A percentile compares a stretch with the other conserved stretches of the same genome.
Evolutionary conservation across 2,888 invertebrate genomes (phyloP).

Genomic region (Athalia rosae): DNA sequence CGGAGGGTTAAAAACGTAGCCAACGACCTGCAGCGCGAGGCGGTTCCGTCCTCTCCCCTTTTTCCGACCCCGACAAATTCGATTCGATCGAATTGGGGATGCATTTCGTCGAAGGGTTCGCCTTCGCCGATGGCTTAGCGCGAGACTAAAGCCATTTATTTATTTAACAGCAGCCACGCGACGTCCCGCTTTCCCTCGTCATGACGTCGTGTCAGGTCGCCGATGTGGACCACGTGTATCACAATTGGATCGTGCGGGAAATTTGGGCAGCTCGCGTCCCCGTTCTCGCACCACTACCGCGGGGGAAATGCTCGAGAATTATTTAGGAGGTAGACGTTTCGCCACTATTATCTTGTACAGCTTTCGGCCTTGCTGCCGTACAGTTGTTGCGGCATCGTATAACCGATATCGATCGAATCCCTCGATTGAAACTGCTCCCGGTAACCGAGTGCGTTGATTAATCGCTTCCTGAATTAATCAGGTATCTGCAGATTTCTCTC

Average conservation of each 20-base stretch:
- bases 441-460: conserved; percentile 30
- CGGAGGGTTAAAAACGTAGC: conserved; percentile 29
- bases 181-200: background rate
- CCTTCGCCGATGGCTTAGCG: background rate
- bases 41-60: background rate
- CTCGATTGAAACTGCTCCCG: conserved; percentile 28
- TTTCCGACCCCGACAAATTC: conserved; percentile 13
- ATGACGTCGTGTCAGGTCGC: background rate
- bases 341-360: background rate
- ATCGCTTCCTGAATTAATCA: conserved; percentile 34
- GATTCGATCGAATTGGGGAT: conserved; percentile 7
- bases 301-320: conserved; percentile 17
- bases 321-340: conserved; percentile 15
- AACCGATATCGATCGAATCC: conserved; percentile 22
- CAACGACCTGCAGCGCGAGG: conserved; percentile 1
- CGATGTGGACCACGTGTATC: conserved; percentile 3
- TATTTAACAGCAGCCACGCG: conserved; percentile 11
- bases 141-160: conserved; percentile 26
- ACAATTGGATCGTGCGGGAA: conserved; percentile 25
- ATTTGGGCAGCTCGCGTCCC: background rate
- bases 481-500: background rate
- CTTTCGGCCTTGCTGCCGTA: no score
- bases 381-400: background rate
- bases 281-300: background rate
- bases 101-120: conserved; percentile 6